Evolutionary conservation across 1,140 invertebrate genomes (phyloP).

Genomic region (Cyphomyrmex costatus): DNA sequence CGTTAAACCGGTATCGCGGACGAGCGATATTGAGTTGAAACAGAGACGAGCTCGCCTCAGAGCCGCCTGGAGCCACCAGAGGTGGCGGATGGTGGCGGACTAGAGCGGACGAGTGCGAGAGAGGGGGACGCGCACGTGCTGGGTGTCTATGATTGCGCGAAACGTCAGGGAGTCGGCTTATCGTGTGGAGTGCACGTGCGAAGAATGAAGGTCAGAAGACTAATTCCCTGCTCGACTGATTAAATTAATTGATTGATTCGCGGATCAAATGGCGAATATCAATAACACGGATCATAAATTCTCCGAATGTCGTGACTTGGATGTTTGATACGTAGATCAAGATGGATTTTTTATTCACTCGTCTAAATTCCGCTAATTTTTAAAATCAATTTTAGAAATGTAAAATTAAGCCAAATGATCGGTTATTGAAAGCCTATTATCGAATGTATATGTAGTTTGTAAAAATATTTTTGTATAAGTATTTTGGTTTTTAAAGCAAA

Average conservation of each 20-base stretch:
- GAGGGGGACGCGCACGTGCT: slow-evolving; percentile 11
- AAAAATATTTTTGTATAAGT: background rate
- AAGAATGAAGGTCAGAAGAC: slow-evolving; percentile 15
- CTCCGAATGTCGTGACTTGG: background rate
- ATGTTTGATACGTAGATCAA: background rate
- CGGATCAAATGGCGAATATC: background rate
- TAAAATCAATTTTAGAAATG: background rate
- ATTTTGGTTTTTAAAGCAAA: background rate
- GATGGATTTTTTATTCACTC: background rate
- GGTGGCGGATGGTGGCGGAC: too few relatives aligned
- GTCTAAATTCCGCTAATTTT: slow-evolving; percentile 1
- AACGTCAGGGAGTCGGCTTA: background rate
- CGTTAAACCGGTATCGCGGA: slow-evolving; percentile 25
- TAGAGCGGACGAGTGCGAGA: background rate
- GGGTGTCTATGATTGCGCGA: background rate
- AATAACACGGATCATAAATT: background rate
- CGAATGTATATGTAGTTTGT: too few relatives aligned
- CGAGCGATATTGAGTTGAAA: slow-evolving; percentile 14
- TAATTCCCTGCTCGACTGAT: background rate
- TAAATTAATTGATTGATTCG: slow-evolving; percentile 4
- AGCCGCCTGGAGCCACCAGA: background rate
- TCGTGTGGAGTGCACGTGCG: background rate
- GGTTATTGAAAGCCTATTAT: background rate
- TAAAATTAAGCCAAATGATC: too few relatives aligned
- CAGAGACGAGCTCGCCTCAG: background rate